These are phyloP conservation scores for Nomada fucata DNA, from an alignment of 2,888 invertebrate species.

Conservation along the genomic window DNA sequence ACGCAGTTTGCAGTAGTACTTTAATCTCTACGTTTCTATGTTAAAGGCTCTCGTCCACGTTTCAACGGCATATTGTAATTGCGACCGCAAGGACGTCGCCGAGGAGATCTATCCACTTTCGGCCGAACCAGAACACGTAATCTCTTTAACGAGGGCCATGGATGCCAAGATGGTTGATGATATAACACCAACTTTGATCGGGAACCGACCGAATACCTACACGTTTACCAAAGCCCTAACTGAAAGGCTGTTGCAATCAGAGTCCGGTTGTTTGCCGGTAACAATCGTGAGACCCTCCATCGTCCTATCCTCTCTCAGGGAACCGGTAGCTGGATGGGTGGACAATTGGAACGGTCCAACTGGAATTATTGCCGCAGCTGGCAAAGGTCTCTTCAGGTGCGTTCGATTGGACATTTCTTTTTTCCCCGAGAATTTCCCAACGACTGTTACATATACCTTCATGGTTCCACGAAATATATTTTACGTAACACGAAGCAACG, in stretches of 20 bases:
- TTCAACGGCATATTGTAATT: slow-evolving; percentile 90
- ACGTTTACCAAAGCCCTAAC: slow-evolving; percentile 90
- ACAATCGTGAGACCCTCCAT: slow-evolving; percentile 89
- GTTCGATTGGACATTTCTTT: background rate
- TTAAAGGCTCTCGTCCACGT: slow-evolving; percentile 87
- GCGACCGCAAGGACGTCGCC: slow-evolving; percentile 87
- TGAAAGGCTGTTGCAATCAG: slow-evolving; percentile 87
- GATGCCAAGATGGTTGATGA: slow-evolving; percentile 84
- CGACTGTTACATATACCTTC: too few relatives aligned
- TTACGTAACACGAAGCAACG: too few relatives aligned
- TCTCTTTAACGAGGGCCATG: slow-evolving; percentile 84
- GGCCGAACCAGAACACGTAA: slow-evolving; percentile 85
- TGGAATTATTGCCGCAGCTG: slow-evolving; percentile 86
- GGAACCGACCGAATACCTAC: slow-evolving; percentile 89
- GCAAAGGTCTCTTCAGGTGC: slow-evolving; percentile 86
- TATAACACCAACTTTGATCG: slow-evolving; percentile 83
- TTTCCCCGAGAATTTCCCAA: background rate
- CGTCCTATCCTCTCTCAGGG: slow-evolving; percentile 81
- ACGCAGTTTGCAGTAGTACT: background rate
- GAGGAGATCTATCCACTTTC: slow-evolving; percentile 87
- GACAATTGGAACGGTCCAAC: slow-evolving; percentile 84
- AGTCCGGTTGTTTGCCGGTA: slow-evolving; percentile 87
- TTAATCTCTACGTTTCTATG: background rate
- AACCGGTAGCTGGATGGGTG: slow-evolving; percentile 84
- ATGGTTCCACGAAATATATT: too few relatives aligned